phyloP scores from a whole-genome alignment of 1,140 invertebrate species.

The Alviniconcha marisindica region DNA sequence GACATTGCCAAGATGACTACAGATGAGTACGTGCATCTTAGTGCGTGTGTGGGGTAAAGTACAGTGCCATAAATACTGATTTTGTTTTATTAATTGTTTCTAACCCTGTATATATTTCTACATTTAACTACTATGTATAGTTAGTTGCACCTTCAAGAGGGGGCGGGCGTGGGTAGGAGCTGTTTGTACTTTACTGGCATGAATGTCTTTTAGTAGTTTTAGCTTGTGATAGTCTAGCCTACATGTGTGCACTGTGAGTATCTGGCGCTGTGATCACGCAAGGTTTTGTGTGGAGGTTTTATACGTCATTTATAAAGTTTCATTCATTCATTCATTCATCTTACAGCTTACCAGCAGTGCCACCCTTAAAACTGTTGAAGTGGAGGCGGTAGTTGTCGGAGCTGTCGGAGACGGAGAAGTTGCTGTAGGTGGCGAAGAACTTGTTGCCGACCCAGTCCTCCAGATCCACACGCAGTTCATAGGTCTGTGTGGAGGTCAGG shows the following conservation, averaged over 20 bases:
- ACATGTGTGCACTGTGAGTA: too few species aligned
- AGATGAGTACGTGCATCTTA: too few species aligned
- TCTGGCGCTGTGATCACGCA: too few species aligned
- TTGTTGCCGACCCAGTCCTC: neutral
- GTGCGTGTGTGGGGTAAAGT: neutral
- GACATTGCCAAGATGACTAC: neutral
- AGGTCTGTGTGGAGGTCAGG: neutral
- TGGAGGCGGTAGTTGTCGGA: neutral
- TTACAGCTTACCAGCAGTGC: neutral
- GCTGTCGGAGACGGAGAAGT: neutral
- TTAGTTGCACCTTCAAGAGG: neutral
- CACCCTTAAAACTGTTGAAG: neutral
- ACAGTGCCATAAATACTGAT: neutral
- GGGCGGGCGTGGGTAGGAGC: too few species aligned
- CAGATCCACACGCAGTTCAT: slow-evolving; percentile 23
- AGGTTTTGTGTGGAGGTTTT: too few species aligned
- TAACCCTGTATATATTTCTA: too few species aligned
- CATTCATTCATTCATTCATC: too few species aligned
- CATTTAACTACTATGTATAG: too few species aligned
- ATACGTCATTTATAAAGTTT: neutral
- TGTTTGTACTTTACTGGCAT: too few species aligned
- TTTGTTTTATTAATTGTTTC: too few species aligned
- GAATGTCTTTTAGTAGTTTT: too few species aligned
- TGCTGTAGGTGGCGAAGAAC: neutral
- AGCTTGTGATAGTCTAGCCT: too few species aligned